Conservation (phyloP, 2,888 invertebrate genomes). For the Sylvicola fuscatus region DNA sequence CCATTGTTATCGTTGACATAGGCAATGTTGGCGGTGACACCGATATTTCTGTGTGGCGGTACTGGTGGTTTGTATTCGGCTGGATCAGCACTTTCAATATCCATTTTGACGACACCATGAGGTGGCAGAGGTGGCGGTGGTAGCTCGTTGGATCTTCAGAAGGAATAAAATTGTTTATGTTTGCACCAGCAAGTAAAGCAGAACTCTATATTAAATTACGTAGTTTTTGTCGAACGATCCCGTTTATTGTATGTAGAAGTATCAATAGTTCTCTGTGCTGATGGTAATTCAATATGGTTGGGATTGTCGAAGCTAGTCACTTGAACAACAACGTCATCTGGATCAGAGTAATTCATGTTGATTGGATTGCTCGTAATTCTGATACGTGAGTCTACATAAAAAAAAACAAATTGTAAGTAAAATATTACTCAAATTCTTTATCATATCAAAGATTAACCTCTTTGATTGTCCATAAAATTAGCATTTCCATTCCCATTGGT, state of each 20-base stretch:
- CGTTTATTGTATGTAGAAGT: conserved; percentile 53
- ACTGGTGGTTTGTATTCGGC: conserved; percentile 68
- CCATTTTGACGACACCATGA: conserved; percentile 25
- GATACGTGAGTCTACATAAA: conserved; percentile 28
- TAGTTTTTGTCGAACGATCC: conserved; percentile 9
- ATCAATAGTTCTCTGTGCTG: conserved; percentile 35
- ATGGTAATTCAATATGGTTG: conserved; percentile 46
- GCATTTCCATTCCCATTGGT: conserved; percentile 8
- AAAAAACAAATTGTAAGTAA: conserved; percentile 2
- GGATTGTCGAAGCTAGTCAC: conserved; percentile 56
- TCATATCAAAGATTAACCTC: conserved; percentile 7
- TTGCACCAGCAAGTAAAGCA: no score
- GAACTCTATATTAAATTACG: neutral
- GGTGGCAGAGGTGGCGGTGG: conserved; percentile 30
- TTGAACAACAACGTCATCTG: conserved; percentile 37
- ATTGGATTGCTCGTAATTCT: conserved; percentile 63
- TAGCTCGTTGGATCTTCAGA: conserved; percentile 18
- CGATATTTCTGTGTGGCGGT: conserved; percentile 63
- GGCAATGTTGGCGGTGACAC: conserved; percentile 32
- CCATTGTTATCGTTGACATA: neutral
- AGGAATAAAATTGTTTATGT: neutral
- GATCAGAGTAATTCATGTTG: conserved; percentile 44
- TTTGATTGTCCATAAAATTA: conserved; percentile 12
- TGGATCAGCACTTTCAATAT: conserved; percentile 6
- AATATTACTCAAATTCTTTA: no score